phyloP scores from a whole-genome alignment of 1,140 invertebrate genomes.

The Tetramorium alpestre region DNA sequence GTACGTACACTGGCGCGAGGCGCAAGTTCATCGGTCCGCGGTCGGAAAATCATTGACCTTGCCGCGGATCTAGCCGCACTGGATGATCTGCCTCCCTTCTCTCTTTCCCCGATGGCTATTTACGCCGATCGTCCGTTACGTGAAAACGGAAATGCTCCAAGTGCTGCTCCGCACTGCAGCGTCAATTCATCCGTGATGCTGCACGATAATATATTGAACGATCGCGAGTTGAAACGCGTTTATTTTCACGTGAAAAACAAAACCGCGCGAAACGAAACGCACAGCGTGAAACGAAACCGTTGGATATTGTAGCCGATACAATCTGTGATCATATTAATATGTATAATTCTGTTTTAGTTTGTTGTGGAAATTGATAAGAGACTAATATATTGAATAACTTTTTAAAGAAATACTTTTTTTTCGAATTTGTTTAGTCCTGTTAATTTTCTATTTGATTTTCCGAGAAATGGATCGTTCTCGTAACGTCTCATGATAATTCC shows the following conservation, averaged over 20 bases:
- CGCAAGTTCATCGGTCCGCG: slow-evolving; percentile 74
- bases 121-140: slow-evolving; percentile 56
- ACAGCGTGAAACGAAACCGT: neutral
- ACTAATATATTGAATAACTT: neutral
- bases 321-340: neutral
- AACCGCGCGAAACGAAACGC: no score
- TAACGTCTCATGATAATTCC: neutral
- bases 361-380: neutral
- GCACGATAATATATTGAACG: neutral
- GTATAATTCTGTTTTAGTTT: neutral
- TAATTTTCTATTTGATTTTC: neutral
- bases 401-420: neutral
- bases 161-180: neutral
- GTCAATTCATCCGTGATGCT: neutral
- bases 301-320: neutral
- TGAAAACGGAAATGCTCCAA: slow-evolving; percentile 26
- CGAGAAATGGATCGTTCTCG: neutral
- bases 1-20: slow-evolving; percentile 32
- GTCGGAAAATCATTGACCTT: slow-evolving; percentile 76
- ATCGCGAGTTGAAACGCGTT: neutral
- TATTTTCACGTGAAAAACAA: neutral
- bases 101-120: slow-evolving; percentile 37
- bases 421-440: neutral
- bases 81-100: slow-evolving; percentile 22
- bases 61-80: slow-evolving; percentile 64